These are phyloP conservation scores for Aricia agestis DNA, from an alignment of 1,140 invertebrate genomes.

Conservation along the genomic window DNA sequence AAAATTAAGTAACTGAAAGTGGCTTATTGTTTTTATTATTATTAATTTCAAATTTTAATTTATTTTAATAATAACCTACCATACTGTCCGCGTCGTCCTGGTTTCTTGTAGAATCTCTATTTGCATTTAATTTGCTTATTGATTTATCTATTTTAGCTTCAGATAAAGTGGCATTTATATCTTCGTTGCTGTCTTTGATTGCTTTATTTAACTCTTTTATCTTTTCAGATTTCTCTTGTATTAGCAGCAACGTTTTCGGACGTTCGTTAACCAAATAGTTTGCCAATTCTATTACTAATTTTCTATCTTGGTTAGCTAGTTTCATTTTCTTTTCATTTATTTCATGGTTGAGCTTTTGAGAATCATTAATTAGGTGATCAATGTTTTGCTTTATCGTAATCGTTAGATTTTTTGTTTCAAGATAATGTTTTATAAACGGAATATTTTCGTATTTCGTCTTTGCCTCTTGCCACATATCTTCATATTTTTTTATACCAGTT, in stretches of 20 bases:
- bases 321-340: constrained; percentile 36
- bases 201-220: constrained; percentile 36
- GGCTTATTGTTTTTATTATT: background rate
- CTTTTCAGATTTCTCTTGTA: constrained; percentile 34
- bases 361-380: constrained; percentile 33
- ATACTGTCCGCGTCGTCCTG: background rate
- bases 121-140: background rate
- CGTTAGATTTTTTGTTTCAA: constrained; percentile 34
- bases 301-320: constrained; percentile 33
- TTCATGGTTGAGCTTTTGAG: constrained; percentile 28
- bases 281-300: constrained; percentile 45
- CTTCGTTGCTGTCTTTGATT: constrained; percentile 17
- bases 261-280: constrained; percentile 41
- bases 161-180: constrained; percentile 15
- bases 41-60: background rate
- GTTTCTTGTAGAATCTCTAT: background rate
- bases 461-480: constrained; percentile 46
- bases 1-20: background rate
- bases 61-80: constrained; percentile 1
- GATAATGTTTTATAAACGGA: constrained; percentile 43
- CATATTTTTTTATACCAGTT: constrained; percentile 49
- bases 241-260: constrained; percentile 33
- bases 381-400: constrained; percentile 36
- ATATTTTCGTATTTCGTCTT: constrained; percentile 55
- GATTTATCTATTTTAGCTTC: constrained; percentile 13